phyloP scores from a whole-genome alignment of 23 tunicate species.

The Trididemnum clinides region DNA sequence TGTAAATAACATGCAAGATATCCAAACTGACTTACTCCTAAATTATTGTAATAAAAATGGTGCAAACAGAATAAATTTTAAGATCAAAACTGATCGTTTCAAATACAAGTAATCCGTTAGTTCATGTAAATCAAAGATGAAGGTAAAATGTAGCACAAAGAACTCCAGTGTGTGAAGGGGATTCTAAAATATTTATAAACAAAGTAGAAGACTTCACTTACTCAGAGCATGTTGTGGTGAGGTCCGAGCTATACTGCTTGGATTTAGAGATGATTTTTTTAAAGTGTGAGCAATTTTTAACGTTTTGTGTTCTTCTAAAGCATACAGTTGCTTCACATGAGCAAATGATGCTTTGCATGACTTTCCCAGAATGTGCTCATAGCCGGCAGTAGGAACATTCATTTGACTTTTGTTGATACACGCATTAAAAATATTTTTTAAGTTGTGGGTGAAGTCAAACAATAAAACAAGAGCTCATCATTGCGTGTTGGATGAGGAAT shows the following conservation, averaged over 20 bases:
- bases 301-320: neutral
- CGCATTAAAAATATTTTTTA: neutral
- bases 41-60: too few species aligned
- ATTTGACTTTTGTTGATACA: neutral
- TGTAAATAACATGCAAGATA: too few species aligned
- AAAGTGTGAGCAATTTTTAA: neutral
- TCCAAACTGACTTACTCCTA: too few species aligned
- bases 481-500: neutral
- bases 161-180: too few species aligned
- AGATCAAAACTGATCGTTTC: too few species aligned
- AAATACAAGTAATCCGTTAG: too few species aligned
- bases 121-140: too few species aligned
- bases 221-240: neutral
- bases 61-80: too few species aligned
- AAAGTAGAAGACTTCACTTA: neutral
- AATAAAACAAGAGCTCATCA: neutral
- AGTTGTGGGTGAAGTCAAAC: slow-evolving; percentile 8
- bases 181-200: too few species aligned
- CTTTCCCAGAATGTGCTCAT: neutral
- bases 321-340: neutral
- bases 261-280: neutral
- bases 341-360: neutral
- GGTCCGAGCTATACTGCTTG: neutral
- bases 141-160: too few species aligned
- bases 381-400: neutral